Percentiles rank a stretch among this genome's conserved stretches.
These are phyloP conservation scores for Notolepis coatsorum DNA, from an alignment of 2,797 vertebrate species.

Conservation along the genomic window DNA sequence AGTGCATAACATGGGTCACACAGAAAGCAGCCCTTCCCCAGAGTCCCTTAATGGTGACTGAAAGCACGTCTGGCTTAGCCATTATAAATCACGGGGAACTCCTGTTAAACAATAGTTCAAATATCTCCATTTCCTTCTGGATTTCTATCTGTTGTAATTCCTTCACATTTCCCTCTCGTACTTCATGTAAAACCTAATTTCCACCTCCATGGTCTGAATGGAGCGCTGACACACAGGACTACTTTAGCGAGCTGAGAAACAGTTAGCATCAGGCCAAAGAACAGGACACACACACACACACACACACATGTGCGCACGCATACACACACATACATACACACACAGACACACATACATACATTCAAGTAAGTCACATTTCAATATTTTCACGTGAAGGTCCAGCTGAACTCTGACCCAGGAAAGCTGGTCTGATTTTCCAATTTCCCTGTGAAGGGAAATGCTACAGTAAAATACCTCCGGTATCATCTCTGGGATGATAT, in stretches of 20 bases:
- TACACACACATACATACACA: neutral
- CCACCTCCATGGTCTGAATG: neutral
- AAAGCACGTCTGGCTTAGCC: neutral
- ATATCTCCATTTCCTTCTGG: conserved; percentile 19
- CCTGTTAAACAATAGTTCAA: neutral
- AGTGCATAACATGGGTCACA: too few species aligned
- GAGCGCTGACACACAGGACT: neutral
- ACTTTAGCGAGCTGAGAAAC: neutral
- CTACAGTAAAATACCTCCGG: too few species aligned
- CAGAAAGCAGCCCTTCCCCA: neutral
- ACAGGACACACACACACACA: neutral
- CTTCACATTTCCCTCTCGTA: neutral
- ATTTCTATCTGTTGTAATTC: neutral
- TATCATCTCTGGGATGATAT: too few species aligned
- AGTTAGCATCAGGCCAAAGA: neutral
- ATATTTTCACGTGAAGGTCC: too few species aligned
- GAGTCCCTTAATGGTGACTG: neutral
- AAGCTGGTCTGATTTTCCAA: too few species aligned
- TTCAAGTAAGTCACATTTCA: too few species aligned
- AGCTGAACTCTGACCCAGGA: too few species aligned
- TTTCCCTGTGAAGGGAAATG: too few species aligned
- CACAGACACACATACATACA: neutral
- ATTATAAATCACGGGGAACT: neutral
- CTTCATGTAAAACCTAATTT: neutral
- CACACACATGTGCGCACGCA: neutral